Conservation (phyloP, 2,888 invertebrate genomes). For the Stomorhina lunata region DNA sequence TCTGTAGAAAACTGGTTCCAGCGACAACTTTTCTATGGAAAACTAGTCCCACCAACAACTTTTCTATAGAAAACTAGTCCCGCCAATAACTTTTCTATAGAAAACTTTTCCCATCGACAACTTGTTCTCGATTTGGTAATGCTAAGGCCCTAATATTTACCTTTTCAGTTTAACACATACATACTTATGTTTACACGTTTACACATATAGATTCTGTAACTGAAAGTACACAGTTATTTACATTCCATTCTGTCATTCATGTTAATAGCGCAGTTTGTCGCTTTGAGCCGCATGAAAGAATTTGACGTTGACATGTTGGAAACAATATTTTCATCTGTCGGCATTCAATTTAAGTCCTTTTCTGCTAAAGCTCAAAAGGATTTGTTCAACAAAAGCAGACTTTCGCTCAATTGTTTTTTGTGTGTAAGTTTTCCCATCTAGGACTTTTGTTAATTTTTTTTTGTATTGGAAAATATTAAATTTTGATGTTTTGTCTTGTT, state of each 20-base stretch:
- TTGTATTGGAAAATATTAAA: constrained; percentile 33
- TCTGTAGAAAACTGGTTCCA: too few relatives aligned
- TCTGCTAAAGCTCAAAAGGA: constrained; percentile 22
- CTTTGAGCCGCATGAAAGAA: background rate
- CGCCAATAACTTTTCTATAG: too few relatives aligned
- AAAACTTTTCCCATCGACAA: too few relatives aligned
- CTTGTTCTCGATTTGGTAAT: too few relatives aligned
- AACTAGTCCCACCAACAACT: too few relatives aligned
- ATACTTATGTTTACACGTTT: background rate
- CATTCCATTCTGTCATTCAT: background rate
- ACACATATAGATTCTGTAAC: background rate
- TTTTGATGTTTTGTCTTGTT: constrained; percentile 22
- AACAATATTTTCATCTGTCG: constrained; percentile 3
- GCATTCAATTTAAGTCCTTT: constrained; percentile 19
- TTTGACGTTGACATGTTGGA: constrained; percentile 17
- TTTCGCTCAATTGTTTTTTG: background rate
- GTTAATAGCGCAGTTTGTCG: background rate
- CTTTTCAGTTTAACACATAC: too few relatives aligned
- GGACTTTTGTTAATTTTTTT: background rate
- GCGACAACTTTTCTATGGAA: too few relatives aligned
- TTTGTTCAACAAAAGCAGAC: background rate
- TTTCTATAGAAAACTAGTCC: too few relatives aligned
- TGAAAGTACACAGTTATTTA: background rate
- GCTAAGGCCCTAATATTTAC: too few relatives aligned
- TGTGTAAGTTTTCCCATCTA: too few relatives aligned